Percentiles rank a stretch among this genome's conserved stretches.
phyloP scores from a whole-genome alignment of 2,113 vertebrate species.

The Anser cygnoides region DNA sequence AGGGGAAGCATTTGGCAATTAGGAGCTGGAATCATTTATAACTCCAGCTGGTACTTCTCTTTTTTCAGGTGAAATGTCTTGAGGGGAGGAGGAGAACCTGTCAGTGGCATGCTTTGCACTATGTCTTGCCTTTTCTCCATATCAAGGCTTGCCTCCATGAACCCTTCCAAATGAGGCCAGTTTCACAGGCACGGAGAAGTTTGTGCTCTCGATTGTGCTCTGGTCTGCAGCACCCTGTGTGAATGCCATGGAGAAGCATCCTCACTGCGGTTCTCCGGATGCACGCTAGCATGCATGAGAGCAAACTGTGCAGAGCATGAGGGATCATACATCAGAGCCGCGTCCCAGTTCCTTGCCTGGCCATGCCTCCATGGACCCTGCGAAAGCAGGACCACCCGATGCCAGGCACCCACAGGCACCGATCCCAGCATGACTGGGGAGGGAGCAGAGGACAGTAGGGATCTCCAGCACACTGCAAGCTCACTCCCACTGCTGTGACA shows the following conservation, averaged over 20 bases:
- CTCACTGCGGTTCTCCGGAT: not conserved
- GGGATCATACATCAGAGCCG: accelerated
- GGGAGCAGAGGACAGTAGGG: not conserved
- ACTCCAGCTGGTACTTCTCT: constrained; percentile 56
- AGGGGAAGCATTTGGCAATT: constrained; percentile 53
- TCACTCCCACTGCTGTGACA: not conserved
- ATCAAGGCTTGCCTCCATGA: not conserved
- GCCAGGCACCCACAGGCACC: not conserved
- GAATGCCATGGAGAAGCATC: not conserved
- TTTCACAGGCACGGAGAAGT: not conserved
- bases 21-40: constrained; percentile 37
- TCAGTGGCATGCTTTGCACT: constrained; percentile 14
- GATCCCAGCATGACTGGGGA: not conserved
- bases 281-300: not conserved
- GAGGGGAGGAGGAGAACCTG: constrained; percentile 10
- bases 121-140: not conserved
- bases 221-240: not conserved
- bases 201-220: not conserved
- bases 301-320: not conserved
- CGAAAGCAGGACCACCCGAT: not conserved
- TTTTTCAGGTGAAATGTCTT: constrained; percentile 54
- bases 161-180: not conserved
- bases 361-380: not conserved
- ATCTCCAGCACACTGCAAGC: not conserved
- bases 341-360: not conserved